Base-by-base conservation (phyloP, 2,888 invertebrate species). In the Cerastis rubricosa region DNA sequence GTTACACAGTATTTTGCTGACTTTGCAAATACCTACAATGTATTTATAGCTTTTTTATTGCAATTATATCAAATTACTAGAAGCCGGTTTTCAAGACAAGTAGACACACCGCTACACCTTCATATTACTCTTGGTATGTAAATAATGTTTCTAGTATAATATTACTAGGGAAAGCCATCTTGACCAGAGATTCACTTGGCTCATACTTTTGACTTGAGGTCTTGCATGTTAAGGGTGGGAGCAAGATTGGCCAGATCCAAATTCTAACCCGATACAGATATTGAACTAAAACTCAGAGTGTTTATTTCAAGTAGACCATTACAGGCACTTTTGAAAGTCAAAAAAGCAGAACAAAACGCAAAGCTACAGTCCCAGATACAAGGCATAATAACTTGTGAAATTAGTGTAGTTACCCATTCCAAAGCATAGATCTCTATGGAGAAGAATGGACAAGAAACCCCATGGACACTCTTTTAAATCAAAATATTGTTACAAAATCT, bases 31-130 rank as follows among this genome's bases (percentile, higher is more conserved):
- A 47, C 17, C 14, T 45, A 69, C 35, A 69, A n/a, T 45, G 2
- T 47, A 78, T 78, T 78, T 25, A 78, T 29, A 71, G 64, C 54
- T 49, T 69, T 64, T 54, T 19, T 57, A 49, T 40, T 66, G 35
- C 49, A 65, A 19, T 17, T 12, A 9, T 51, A 35, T 73, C 59
- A n/a, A 63, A 74, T 78, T 25, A 59, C 78, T 35, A 29, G 65
- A 66, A 66, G 11, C 64, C n/a, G 29, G n/a, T 49, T 69, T 22
- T 14, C 5, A 51, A 54, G 19, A 70, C 43, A 40, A 45, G 11
- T 35, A 8, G 40, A 43, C n/a, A 40, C 35, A 19, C 35, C 5
- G 12, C 12, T 49, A 0, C 45, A 6, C 6, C 17, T 17, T 35
- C 14, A 51, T 40, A 59, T 59, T 61, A 43, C 19, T 49, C 0